Evolutionary conservation across 2,888 invertebrate species (phyloP), one percentile per base, ranked within the genome.

Genomic region (Allacma fusca): DNA sequence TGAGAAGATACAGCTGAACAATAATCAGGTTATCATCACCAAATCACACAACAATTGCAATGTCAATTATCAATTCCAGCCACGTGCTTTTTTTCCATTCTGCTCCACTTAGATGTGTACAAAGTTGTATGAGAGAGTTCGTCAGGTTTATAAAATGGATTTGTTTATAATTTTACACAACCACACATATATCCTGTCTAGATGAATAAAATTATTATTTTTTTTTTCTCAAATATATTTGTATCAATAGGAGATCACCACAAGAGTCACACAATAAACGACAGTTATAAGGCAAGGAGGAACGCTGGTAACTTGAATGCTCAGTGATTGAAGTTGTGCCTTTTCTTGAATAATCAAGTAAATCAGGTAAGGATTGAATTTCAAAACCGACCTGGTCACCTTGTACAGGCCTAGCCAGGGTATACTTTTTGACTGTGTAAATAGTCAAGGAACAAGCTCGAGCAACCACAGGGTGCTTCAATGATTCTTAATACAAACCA

Each of bases 11-110:
- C 9, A 72, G n/a, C n/a, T 23, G 21, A 23, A 70, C 29, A 73
- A 43, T 70, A 76, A 76, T 76, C 76, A 76, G 70, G 70, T 70
- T 76, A 76, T 76, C 76, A 76, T 76, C 76, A 62, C 76, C n/a
- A 16, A 28, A 70, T 70, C 74, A 74, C 57, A 67, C 67, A 67
- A 75, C 59, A 50, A 75, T 75, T 29, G 34, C 43, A 68, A 68
- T 23, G 69, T 69, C 59, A 68, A 59, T 69, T 68, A 68, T 69
- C 59, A 76, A 76, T 69, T 29, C 76, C 28, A 40, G 71, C 70
- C 76, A 76, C 69, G 70, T 76, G 64, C 59, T 19, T 69, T 29
- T n/a, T n/a, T 1, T 75, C 57, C 44, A 57, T 57, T 64, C 71
- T 71, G 57, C 57, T 71, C 57, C 50, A 71, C 44, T 57, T 71